These are phyloP conservation scores for Heterodera carotae DNA, from an alignment of 1,140 invertebrate species.

Conservation along the genomic window DNA sequence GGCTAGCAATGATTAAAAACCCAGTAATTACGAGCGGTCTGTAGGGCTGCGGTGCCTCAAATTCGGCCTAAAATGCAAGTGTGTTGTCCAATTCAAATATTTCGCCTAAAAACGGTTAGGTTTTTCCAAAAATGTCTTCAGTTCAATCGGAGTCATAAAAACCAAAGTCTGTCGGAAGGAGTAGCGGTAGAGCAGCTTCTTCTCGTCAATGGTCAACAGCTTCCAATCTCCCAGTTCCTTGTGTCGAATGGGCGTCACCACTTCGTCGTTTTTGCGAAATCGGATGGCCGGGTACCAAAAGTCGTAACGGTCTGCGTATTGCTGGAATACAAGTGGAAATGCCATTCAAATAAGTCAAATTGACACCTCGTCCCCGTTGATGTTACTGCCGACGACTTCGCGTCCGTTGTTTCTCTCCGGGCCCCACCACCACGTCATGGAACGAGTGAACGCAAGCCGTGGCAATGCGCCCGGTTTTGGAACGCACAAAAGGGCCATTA, in stretches of 20 bases:
- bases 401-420: constrained; percentile 62
- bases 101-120: no score
- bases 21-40: constrained; percentile 54
- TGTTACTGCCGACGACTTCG: constrained; percentile 58
- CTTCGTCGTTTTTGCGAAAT: constrained; percentile 63
- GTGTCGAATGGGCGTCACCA: constrained; percentile 50
- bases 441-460: not conserved
- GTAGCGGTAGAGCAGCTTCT: constrained; percentile 64
- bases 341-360: constrained; percentile 22
- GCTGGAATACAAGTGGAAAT: constrained; percentile 47
- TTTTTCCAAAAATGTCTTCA: not conserved
- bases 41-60: constrained; percentile 62
- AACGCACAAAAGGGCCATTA: not conserved
- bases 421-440: constrained; percentile 50
- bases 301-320: constrained; percentile 61
- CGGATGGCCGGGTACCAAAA: constrained; percentile 65
- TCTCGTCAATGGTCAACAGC: constrained; percentile 56
- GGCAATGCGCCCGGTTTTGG: not conserved
- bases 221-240: constrained; percentile 64
- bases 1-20: constrained; percentile 42
- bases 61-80: constrained; percentile 48
- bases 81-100: no score
- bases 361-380: constrained; percentile 58
- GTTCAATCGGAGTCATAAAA: not conserved
- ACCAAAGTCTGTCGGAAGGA: constrained; percentile 57